Evolutionary conservation across 1,140 invertebrate species (phyloP).

Genomic region (Nasonia giraulti): DNA sequence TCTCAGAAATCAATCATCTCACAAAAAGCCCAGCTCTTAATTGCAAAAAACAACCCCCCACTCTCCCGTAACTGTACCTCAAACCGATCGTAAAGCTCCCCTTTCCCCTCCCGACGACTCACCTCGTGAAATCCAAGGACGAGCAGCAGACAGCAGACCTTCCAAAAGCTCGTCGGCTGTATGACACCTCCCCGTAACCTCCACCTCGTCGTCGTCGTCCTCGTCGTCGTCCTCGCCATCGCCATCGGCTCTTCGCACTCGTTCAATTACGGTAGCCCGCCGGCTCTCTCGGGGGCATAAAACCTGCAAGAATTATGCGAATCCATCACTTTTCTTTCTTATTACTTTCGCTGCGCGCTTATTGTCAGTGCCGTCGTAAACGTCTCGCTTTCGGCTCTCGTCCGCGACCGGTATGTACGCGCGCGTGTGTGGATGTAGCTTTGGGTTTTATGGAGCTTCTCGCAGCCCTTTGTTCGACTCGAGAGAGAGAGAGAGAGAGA

Average conservation of each 20-base stretch:
- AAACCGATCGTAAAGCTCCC: no score
- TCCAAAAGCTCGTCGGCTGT: background rate
- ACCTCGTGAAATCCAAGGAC: slow-evolving; percentile 3
- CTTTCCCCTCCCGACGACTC: background rate
- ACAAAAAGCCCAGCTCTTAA: background rate
- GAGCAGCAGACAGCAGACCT: background rate
- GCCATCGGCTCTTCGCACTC: background rate
- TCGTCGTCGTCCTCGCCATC: slow-evolving; percentile 1
- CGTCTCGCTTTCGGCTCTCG: background rate
- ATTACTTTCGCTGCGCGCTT: background rate
- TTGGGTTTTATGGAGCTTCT: background rate
- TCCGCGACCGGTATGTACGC: no score
- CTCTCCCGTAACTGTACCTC: background rate
- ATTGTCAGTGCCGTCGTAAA: background rate
- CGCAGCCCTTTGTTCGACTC: background rate
- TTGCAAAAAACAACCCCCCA: background rate
- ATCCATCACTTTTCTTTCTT: background rate
- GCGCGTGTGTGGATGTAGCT: background rate
- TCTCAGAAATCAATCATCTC: no score
- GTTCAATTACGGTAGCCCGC: slow-evolving; percentile 7
- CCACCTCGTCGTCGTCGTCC: background rate
- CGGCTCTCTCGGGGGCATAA: slow-evolving; percentile 8
- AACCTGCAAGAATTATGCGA: slow-evolving; percentile 3
- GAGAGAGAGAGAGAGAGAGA: background rate
- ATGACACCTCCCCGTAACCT: background rate